Percentiles rank a stretch among this genome's conserved stretches.
phyloP scores from a whole-genome alignment of 2,113 vertebrate species.

The Balaeniceps rex region DNA sequence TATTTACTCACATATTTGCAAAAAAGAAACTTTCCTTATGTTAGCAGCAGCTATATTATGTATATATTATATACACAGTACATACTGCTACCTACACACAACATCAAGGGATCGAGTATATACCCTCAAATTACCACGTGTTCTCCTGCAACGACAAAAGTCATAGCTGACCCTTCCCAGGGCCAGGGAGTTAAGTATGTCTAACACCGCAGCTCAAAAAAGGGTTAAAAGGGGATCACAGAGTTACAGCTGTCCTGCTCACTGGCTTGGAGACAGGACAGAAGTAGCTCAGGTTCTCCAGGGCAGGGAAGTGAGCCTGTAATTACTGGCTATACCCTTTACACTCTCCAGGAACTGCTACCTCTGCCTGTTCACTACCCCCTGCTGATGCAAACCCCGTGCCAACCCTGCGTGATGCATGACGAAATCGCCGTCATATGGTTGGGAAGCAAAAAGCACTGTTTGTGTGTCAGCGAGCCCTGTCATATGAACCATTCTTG shows the following conservation, averaged over 20 bases:
- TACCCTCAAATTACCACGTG: neutral
- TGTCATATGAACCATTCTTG: neutral
- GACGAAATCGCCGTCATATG: neutral
- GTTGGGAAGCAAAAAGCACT: neutral
- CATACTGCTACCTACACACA: neutral
- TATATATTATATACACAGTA: neutral
- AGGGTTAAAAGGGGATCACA: neutral
- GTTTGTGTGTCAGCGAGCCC: neutral
- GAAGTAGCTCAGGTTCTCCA: neutral
- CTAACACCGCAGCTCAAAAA: neutral
- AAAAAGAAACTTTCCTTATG: constrained; percentile 19
- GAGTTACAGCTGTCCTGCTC: neutral
- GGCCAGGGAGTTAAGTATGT: neutral
- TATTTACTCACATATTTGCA: constrained; percentile 47
- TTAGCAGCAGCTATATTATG: neutral
- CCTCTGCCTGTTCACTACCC: neutral
- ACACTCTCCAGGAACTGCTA: neutral
- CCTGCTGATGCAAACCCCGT: neutral
- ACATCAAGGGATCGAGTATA: neutral
- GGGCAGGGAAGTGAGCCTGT: neutral
- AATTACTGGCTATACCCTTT: neutral
- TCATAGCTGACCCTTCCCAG: neutral
- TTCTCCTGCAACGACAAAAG: neutral
- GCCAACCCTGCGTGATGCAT: neutral
- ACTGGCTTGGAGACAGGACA: neutral